Evolutionary conservation across 1,140 invertebrate species (phyloP).

Genomic region (Thaumatotibia leucotreta): DNA sequence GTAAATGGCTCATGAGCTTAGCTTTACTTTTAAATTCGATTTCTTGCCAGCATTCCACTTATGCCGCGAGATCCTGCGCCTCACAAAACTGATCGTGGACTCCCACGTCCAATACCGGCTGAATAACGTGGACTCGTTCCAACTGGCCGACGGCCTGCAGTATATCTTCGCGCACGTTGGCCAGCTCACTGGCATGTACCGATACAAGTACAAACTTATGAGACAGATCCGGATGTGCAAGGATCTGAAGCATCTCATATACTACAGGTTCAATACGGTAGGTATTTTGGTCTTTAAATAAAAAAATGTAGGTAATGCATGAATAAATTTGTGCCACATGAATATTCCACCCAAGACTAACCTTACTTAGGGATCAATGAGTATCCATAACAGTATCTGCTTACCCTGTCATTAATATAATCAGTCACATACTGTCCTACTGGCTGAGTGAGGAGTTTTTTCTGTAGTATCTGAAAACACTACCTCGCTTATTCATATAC

Average conservation of each 20-base stretch:
- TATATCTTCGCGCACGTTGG: slow-evolving; percentile 99
- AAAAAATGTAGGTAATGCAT: too few species aligned
- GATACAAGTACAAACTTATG: slow-evolving; percentile 99
- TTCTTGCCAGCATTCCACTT: slow-evolving; percentile 93
- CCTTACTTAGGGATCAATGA: too few species aligned
- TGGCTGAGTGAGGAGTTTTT: too few species aligned
- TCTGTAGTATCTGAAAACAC: too few species aligned
- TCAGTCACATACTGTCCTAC: too few species aligned
- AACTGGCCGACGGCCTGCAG: slow-evolving; percentile 98
- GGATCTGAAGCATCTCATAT: slow-evolving; percentile 99
- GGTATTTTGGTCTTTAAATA: too few species aligned
- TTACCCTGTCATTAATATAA: too few species aligned
- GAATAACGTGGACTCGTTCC: slow-evolving; percentile 99
- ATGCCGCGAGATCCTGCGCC: slow-evolving; percentile 97
- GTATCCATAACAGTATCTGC: too few species aligned
- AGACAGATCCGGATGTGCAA: slow-evolving; percentile 99
- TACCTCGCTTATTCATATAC: too few species aligned
- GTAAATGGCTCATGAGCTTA: neutral
- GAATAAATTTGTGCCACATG: too few species aligned
- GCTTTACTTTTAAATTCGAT: neutral
- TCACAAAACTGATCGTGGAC: slow-evolving; percentile 99
- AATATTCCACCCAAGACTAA: too few species aligned
- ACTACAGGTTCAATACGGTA: slow-evolving; percentile 99
- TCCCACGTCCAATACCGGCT: slow-evolving; percentile 99
- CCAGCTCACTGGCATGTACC: slow-evolving; percentile 99